Evolutionary conservation across 2,113 vertebrate genomes (phyloP).

Genomic region (Halichoerus grypus): DNA sequence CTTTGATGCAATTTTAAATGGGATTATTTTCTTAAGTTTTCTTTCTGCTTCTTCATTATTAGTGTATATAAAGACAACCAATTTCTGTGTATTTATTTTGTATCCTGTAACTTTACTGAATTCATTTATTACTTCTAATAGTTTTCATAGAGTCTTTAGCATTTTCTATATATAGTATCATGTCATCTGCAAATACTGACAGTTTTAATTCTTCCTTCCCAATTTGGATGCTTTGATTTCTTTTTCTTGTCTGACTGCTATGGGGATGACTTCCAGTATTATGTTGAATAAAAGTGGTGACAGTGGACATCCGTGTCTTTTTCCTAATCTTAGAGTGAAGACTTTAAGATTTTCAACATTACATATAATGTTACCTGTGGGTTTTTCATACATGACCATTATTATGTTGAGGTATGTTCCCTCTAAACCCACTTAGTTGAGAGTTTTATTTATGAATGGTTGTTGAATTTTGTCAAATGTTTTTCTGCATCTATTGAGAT

Average conservation of each 20-base stretch:
- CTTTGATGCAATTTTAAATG: background rate
- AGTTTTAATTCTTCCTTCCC: background rate
- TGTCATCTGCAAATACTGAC: background rate
- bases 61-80: background rate
- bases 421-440: background rate
- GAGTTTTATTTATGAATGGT: background rate
- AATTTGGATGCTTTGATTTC: background rate
- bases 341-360: background rate
- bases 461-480: background rate
- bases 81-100: background rate
- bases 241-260: background rate
- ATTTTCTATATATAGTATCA: background rate
- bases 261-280: background rate
- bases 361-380: background rate
- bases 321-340: background rate
- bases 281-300: background rate
- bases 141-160: background rate
- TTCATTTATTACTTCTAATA: background rate
- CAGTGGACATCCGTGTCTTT: background rate
- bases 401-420: background rate
- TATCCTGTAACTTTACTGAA: background rate
- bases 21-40: background rate
- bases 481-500: background rate
- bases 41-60: background rate
- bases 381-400: background rate